These are phyloP conservation scores for Brachionichthys hirsutus DNA, from an alignment of 2,113 vertebrate species.

Conservation along the genomic window DNA sequence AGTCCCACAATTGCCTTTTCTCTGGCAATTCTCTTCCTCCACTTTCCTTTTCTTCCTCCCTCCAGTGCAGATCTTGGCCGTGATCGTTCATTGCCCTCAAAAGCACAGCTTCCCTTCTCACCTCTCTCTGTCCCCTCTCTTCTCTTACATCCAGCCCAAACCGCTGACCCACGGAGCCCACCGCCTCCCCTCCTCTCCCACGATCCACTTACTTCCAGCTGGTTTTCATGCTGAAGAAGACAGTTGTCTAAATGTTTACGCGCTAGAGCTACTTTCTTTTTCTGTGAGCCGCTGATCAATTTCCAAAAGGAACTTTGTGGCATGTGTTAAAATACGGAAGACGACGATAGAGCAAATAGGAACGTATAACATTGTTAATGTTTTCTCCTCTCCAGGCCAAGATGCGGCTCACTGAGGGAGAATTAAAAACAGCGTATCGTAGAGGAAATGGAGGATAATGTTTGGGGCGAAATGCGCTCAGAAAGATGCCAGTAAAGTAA, in stretches of 20 bases:
- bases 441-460: conserved; percentile 69
- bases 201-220: conserved; percentile 78
- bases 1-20: conserved; percentile 57
- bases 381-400: conserved; percentile 52
- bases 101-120: conserved; percentile 48
- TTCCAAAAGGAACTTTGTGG: conserved; percentile 68
- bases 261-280: conserved; percentile 74
- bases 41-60: conserved; percentile 61
- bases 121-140: conserved; percentile 50
- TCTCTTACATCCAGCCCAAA: conserved; percentile 61
- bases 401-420: conserved; percentile 51
- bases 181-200: conserved; percentile 41
- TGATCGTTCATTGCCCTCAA: conserved; percentile 39
- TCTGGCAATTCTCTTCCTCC: conserved; percentile 55
- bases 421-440: conserved; percentile 59
- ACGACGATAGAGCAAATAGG: conserved; percentile 51
- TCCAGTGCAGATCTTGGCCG: conserved; percentile 48
- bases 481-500: conserved; percentile 76
- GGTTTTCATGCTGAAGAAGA: conserved; percentile 79
- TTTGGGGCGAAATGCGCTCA: conserved; percentile 56
- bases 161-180: conserved; percentile 60
- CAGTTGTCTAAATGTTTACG: conserved; percentile 84
- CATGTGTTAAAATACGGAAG: conserved; percentile 65
- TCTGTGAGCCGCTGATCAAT: conserved; percentile 71
- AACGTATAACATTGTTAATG: conserved; percentile 46